Conservation (phyloP, 2,797 vertebrate species). For the Alauda arvensis region DNA sequence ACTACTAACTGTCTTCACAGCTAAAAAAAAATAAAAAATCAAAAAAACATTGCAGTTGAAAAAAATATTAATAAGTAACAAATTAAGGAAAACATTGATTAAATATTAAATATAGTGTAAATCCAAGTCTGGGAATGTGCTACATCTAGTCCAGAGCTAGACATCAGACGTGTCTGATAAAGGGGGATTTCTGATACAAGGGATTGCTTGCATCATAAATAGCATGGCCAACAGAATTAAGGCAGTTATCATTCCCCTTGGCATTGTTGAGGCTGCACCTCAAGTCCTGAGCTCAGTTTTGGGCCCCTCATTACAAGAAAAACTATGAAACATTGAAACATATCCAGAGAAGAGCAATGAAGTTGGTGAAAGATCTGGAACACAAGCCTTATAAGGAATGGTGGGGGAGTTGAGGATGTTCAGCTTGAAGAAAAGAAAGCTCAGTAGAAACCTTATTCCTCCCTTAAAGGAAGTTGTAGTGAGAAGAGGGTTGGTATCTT, state of each 20-base stretch:
- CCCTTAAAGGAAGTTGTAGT: background rate
- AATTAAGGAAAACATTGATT: background rate
- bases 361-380: background rate
- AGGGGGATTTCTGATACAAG: background rate
- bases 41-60: background rate
- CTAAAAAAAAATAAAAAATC: background rate
- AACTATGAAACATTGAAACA: background rate
- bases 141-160: background rate
- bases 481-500: background rate
- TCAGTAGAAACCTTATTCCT: background rate
- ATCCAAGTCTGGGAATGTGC: background rate
- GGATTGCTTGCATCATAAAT: background rate
- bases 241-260: too few relatives aligned
- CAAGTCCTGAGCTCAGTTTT: background rate
- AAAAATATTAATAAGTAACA: background rate
- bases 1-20: background rate
- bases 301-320: background rate
- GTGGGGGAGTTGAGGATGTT: too few relatives aligned
- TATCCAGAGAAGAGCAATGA: accelerated
- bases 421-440: background rate
- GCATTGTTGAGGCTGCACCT: background rate
- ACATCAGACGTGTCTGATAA: background rate
- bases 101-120: background rate
- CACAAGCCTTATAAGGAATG: background rate
- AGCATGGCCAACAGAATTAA: background rate